Percentiles rank a stretch among this genome's conserved stretches.
These are phyloP conservation scores for Charadrius vociferus DNA, from an alignment of 2,113 vertebrate species.

Conservation along the genomic window DNA sequence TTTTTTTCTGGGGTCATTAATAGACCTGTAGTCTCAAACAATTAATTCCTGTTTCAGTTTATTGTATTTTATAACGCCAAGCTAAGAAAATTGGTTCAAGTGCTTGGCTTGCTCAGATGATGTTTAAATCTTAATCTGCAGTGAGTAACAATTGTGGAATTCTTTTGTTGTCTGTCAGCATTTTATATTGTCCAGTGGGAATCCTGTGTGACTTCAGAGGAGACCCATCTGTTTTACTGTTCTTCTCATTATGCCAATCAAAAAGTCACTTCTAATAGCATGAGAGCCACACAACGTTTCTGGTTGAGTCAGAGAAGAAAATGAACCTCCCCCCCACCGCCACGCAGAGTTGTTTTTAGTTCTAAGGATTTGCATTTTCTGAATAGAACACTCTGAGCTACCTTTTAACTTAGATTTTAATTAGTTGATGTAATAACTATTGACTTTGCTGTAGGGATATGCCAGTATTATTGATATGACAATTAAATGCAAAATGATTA, in stretches of 20 bases:
- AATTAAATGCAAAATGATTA: slow-evolving; percentile 74
- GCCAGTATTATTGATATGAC: slow-evolving; percentile 71
- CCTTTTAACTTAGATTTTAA: slow-evolving; percentile 70
- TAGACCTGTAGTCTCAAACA: background rate
- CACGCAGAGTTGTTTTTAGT: background rate
- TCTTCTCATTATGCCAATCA: slow-evolving; percentile 61
- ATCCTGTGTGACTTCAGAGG: slow-evolving; percentile 56
- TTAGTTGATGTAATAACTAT: slow-evolving; percentile 71
- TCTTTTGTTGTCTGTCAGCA: slow-evolving; percentile 69
- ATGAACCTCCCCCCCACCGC: background rate
- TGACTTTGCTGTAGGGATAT: slow-evolving; percentile 59
- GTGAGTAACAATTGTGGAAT: slow-evolving; percentile 50
- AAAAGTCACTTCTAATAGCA: slow-evolving; percentile 28
- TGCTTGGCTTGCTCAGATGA: slow-evolving; percentile 11
- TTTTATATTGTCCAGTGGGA: slow-evolving; percentile 73
- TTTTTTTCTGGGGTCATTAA: background rate
- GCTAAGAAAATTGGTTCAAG: slow-evolving; percentile 8
- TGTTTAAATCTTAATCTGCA: slow-evolving; percentile 77
- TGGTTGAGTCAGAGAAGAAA: background rate
- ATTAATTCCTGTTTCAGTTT: background rate
- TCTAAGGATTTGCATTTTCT: slow-evolving; percentile 39
- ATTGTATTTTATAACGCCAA: background rate
- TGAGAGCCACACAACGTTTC: background rate
- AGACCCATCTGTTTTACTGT: slow-evolving; percentile 58
- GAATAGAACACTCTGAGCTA: slow-evolving; percentile 33